Conservation (phyloP, 2,113 vertebrate genomes). For the Prunella himalayana region DNA sequence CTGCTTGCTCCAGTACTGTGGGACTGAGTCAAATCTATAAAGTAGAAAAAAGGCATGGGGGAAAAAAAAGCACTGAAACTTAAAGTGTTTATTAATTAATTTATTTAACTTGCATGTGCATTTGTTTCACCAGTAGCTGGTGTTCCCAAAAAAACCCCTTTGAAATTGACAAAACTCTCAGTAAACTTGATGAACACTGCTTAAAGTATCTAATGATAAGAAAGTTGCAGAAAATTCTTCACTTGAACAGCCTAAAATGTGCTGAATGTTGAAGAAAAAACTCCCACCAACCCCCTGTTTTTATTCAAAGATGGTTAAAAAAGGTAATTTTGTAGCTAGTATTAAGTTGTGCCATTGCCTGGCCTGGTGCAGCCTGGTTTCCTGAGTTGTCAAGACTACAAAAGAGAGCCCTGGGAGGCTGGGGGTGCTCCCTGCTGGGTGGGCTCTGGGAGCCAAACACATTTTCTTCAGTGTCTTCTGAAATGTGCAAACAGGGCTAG, state of each 20-base stretch:
- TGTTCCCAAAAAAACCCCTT: slow-evolving; percentile 48
- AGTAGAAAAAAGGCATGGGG: background rate
- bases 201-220: slow-evolving; percentile 65
- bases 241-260: slow-evolving; percentile 63
- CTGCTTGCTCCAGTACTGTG: background rate
- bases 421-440: background rate
- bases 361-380: slow-evolving; percentile 23
- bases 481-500: background rate
- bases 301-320: slow-evolving; percentile 60
- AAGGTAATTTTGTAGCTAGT: slow-evolving; percentile 10
- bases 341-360: background rate
- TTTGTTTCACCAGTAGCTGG: slow-evolving; percentile 61
- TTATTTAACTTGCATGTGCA: slow-evolving; percentile 71
- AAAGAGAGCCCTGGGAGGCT: background rate
- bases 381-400: slow-evolving; percentile 53
- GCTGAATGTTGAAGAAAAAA: slow-evolving; percentile 49
- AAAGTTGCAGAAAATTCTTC: slow-evolving; percentile 71
- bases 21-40: background rate
- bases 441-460: background rate
- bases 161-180: slow-evolving; percentile 56
- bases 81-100: slow-evolving; percentile 60
- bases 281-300: background rate
- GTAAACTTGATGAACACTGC: slow-evolving; percentile 55
- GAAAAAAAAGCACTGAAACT: background rate
- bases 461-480: background rate